Evolutionary conservation across 35 echinoderm and acorn worm species (phyloP).

Genomic region (Hemicentrotus pulcherrimus): DNA sequence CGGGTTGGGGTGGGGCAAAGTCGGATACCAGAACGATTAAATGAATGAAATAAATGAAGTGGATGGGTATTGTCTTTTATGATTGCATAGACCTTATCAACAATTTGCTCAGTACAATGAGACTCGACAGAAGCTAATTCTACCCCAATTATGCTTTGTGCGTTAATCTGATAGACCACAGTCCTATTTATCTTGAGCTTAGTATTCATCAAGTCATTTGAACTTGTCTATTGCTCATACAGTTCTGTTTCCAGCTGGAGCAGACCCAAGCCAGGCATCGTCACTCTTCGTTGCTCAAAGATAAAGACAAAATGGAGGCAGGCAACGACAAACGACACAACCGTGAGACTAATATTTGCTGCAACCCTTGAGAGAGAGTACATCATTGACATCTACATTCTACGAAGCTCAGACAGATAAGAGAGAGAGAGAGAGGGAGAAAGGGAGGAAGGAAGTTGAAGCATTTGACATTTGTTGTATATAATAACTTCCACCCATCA

Average conservation of each 20-base stretch:
- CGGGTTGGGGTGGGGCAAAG: too few relatives aligned
- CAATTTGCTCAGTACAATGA: too few relatives aligned
- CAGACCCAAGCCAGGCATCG: conserved; percentile 61
- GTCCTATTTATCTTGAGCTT: neutral
- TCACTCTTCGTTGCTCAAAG: conserved; percentile 48
- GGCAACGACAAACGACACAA: neutral
- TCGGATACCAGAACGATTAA: too few relatives aligned
- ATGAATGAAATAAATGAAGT: too few relatives aligned
- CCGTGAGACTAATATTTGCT: conserved; percentile 31
- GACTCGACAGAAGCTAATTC: too few relatives aligned
- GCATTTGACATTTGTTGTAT: neutral
- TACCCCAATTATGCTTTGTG: too few relatives aligned
- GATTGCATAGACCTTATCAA: too few relatives aligned
- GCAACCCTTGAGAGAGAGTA: conserved; percentile 18
- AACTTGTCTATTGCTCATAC: neutral
- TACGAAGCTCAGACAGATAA: neutral
- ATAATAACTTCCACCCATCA: conserved; percentile 39
- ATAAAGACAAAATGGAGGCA: neutral
- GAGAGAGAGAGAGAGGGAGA: neutral
- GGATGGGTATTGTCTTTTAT: too few relatives aligned
- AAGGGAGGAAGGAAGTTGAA: neutral
- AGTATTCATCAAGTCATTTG: neutral
- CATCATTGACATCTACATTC: conserved; percentile 32
- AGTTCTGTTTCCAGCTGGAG: conserved; percentile 73
- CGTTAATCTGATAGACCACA: neutral